These are phyloP conservation scores for Phortica okadai DNA, from an alignment of 2,888 invertebrate genomes.

Conservation along the genomic window DNA sequence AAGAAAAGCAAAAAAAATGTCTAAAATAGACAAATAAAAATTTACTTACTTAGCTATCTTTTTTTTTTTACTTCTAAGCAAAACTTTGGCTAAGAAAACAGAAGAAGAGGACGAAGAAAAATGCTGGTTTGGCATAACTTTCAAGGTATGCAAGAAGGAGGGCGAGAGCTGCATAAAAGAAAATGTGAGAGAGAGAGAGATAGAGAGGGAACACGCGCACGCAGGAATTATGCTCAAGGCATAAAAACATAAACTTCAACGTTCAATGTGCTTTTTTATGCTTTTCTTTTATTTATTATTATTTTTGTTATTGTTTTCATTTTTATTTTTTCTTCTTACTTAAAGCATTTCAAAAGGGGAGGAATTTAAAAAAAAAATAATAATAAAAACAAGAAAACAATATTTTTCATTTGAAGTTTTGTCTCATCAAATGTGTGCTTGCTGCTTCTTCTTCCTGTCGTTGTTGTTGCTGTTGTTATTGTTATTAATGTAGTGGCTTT, in stretches of 20 bases:
- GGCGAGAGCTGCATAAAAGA: neutral
- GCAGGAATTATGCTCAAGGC: constrained; percentile 18
- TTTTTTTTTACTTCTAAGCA: no score
- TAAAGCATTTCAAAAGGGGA: neutral
- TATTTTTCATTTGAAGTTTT: neutral
- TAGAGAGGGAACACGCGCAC: neutral
- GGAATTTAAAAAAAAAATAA: neutral
- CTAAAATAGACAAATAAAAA: neutral
- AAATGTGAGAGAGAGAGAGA: neutral
- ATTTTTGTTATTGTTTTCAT: no score
- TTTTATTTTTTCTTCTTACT: neutral
- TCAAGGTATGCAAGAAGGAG: neutral
- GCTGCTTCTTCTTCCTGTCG: neutral
- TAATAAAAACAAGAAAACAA: neutral
- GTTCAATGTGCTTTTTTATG: no score
- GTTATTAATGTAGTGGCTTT: constrained; percentile 14
- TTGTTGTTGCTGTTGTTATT: constrained; percentile 28
- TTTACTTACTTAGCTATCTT: no score
- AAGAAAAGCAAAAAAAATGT: neutral
- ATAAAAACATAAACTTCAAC: constrained; percentile 5
- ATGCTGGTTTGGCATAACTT: no score
- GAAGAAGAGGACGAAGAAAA: neutral
- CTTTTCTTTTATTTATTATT: constrained; percentile 11
- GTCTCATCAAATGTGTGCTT: no score
- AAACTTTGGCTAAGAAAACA: neutral